These are phyloP conservation scores for Macaca mulatta DNA, from an alignment of 2,113 vertebrate species.

Conservation along the genomic window DNA sequence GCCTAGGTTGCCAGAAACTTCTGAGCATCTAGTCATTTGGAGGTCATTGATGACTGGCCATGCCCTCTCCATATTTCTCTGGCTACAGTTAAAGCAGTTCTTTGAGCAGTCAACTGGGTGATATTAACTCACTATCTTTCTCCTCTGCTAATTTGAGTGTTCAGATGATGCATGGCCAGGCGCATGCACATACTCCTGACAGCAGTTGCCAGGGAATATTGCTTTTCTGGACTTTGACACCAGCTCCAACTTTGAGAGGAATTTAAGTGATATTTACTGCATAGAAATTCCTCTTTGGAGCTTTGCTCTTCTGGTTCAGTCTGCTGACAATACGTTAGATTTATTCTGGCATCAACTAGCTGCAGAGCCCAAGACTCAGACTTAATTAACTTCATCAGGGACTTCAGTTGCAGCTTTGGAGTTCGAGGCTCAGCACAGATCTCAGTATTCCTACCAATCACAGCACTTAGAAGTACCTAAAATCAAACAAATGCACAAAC, in stretches of 20 bases:
- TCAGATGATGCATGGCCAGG: constrained; percentile 34
- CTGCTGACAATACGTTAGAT: constrained; percentile 28
- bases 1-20: constrained; percentile 43
- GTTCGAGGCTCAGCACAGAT: background rate
- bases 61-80: constrained; percentile 53
- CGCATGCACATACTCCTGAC: background rate
- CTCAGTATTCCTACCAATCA: background rate
- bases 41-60: background rate
- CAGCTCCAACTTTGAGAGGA: constrained; percentile 69
- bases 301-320: background rate
- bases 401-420: background rate
- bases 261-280: constrained; percentile 73
- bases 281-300: constrained; percentile 9
- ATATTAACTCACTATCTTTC: constrained; percentile 29
- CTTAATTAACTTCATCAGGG: constrained; percentile 42
- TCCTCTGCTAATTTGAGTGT: constrained; percentile 54
- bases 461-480: background rate
- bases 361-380: background rate
- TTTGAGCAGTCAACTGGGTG: constrained; percentile 28
- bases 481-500: background rate
- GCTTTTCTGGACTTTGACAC: constrained; percentile 73
- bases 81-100: background rate
- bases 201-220: constrained; percentile 54
- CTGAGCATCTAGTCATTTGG: background rate
- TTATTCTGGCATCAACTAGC: background rate